Base-by-base conservation (phyloP, 2,797 vertebrate species). In the Chrosomus eos region DNA sequence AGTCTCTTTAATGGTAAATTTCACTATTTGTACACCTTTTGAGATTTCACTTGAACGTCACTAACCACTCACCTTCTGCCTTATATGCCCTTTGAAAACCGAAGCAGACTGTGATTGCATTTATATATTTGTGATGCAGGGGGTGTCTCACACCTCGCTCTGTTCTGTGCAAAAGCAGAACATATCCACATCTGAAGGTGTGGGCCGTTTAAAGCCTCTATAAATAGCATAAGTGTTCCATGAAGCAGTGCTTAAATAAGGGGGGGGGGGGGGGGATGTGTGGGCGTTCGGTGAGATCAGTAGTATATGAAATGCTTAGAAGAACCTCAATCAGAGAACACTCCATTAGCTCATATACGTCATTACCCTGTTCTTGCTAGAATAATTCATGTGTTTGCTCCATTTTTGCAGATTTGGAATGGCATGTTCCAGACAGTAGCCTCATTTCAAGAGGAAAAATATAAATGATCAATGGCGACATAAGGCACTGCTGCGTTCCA, bases 191-290 rank as follows among this genome's bases (percentile, higher is more conserved):
- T 88, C 60, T 83, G 85, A 89, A 88, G 80, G 85, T 89, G 83
- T 83, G 77, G 85, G 80, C 66, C 23, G 71, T 89, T 85, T 88
- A 86, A 88, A 88, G 71, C 74, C 48, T 62, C 87, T 88, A 88
- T 86, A 86, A 85, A 89, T 89, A 88, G 87, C 71, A 67, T 26
- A 83, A 82, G 85, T 88, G 83, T 83, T 89, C 71, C 71, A 75
- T 84, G 67, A 76, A 76, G 72, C 76, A 48, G 7, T 60, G 68
- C 66, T 81, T 84, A 79, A 72, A 70, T 62, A 10, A 1, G 7
- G 23, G 53, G 73, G 40, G 43, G 58, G 77, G 45, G 43, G 33
- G 45, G 6, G 48, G 51, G 18, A 43, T 55, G 74, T 64, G 73
- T 68, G 67, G 74, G 68, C 28, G 77, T 71, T 53, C 58, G 7